Evolutionary conservation across 1,140 invertebrate genomes (phyloP).

Genomic region (Panulirus ornatus): DNA sequence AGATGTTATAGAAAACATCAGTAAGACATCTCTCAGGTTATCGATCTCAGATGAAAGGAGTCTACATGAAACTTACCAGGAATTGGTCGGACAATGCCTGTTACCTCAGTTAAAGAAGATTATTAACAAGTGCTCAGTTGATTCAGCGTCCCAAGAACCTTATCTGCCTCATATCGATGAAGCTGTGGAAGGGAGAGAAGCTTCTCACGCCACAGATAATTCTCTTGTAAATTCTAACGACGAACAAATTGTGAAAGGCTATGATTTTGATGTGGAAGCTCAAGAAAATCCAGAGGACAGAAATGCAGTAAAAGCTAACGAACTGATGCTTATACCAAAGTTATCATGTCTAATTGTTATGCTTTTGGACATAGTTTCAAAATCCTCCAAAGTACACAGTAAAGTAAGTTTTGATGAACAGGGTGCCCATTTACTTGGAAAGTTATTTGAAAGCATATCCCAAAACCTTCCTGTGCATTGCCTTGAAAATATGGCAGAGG

Average conservation of each 20-base stretch:
- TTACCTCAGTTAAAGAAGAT: slow-evolving; percentile 10
- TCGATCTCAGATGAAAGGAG: background rate
- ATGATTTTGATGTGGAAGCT: background rate
- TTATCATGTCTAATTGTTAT: background rate
- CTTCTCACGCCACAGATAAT: background rate
- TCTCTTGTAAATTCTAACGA: background rate
- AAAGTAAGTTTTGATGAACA: background rate
- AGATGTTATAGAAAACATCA: background rate
- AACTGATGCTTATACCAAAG: background rate
- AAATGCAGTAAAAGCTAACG: background rate
- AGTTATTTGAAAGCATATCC: background rate
- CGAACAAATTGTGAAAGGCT: no score
- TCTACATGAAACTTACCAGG: background rate
- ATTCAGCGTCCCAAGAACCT: background rate
- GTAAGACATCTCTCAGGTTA: no score
- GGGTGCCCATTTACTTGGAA: background rate
- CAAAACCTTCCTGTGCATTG: background rate
- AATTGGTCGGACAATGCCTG: slow-evolving; percentile 14
- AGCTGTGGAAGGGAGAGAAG: background rate
- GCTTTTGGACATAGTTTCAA: background rate
- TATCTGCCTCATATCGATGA: background rate
- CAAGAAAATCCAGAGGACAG: background rate
- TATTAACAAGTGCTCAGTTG: background rate
- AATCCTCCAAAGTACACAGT: background rate
- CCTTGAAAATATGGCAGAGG: background rate